Conservation (phyloP, 2,888 invertebrate genomes). For the Perdita meconis region DNA sequence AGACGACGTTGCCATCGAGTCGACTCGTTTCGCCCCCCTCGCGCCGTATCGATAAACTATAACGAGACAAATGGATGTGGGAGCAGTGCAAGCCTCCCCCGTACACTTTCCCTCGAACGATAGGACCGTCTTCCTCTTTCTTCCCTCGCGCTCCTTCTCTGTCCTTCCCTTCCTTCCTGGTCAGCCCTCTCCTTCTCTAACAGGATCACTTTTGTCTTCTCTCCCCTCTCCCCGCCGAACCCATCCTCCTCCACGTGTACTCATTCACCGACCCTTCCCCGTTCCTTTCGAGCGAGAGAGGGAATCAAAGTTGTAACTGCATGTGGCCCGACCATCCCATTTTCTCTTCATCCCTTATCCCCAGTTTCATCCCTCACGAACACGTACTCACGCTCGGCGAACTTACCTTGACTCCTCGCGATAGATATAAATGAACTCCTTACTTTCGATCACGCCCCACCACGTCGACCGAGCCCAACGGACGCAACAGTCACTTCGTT, state of each 20-base stretch:
- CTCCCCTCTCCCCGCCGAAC: too few relatives aligned
- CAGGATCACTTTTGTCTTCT: conserved; percentile 56
- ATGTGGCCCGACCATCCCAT: conserved; percentile 60
- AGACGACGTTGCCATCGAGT: conserved; percentile 63
- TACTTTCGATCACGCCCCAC: conserved; percentile 55
- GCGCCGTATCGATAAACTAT: conserved; percentile 80
- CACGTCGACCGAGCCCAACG: neutral
- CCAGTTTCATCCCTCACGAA: conserved; percentile 46
- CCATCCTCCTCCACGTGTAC: neutral
- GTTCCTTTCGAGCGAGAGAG: conserved; percentile 39
- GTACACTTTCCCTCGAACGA: conserved; percentile 49
- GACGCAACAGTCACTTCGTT: neutral
- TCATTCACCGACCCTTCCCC: neutral
- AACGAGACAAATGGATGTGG: conserved; percentile 82
- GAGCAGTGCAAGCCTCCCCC: conserved; percentile 59
- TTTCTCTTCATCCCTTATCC: conserved; percentile 61
- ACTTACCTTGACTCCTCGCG: conserved; percentile 54
- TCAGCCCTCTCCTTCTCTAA: conserved; percentile 34
- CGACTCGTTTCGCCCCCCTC: conserved; percentile 69
- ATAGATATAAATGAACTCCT: conserved; percentile 75
- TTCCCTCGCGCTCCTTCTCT: neutral
- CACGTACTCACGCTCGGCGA: conserved; percentile 53
- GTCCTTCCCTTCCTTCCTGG: neutral
- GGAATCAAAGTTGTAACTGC: conserved; percentile 76
- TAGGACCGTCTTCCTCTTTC: conserved; percentile 4